Evolutionary conservation across 2,113 vertebrate species (phyloP), one percentile per base, ranked within the genome.

Genomic region (Cynocephalus volans): DNA sequence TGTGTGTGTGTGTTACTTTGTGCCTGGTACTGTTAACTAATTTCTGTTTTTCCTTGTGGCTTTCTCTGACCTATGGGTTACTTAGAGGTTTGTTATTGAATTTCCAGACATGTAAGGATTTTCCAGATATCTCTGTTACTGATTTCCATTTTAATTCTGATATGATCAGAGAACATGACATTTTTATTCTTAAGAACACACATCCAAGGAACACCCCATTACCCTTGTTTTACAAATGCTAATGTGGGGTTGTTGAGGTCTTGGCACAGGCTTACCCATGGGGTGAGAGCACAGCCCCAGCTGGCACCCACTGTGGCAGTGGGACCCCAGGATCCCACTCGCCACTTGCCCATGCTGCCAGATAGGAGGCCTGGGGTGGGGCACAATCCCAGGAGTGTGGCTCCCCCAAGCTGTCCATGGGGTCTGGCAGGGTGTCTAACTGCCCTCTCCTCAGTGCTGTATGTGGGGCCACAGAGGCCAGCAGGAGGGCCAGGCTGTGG

Each of bases 21-120:
- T 6, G 13, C 67, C 70, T 5, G 0, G 69, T 6, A 3, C 70
- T 1, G 1, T 0, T 1, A 11, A 3, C 60, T 41, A 0, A 21
- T n/a, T 15, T 11, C 18, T 33, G 2, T 15, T 31, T 31, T 58
- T 23, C 23, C 24, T 31, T 1, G 1, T 3, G 19, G 3, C 31
- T 17, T 23, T 3, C 21, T 94, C 4, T 31, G 81, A 11, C 6
- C 12, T 69, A 1, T 7, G 50, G 56, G 12, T 11, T 6, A 2
- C 7, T n/a, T 1, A 11, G 1, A 24, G 13, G 4, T 12, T 26
- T 18, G 33, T 70, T 26, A 13, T 50, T 60, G 19, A 7, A 23
- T 33, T 64, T 17, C n/a, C 24, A 24, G 15, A 15, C 0, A 1
- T 1, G 15, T 13, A 56, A 64, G 26, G 8, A 0, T 24, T 36